Evolutionary conservation across 1,140 invertebrate genomes (phyloP), one percentile per base, ranked within the genome.

Genomic region (Cylas formicarius): DNA sequence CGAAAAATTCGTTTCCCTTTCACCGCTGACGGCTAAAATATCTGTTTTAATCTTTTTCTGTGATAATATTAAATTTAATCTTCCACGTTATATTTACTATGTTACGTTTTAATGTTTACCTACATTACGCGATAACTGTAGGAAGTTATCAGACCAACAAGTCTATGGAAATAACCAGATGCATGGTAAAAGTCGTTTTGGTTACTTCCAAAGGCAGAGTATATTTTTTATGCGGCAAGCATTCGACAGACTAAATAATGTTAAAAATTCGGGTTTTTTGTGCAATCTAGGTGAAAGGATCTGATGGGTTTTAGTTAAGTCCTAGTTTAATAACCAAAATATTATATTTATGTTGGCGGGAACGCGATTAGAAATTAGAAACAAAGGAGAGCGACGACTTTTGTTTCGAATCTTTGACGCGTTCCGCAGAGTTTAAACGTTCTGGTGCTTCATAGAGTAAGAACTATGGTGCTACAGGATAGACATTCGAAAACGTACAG

Each of bases 241-340:
- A 16, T 5, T 26, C 16, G 36, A 36, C 28, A 47, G 41, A 34
- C 29, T 31, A 14, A 40, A 34, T 40, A 42, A 37, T 42, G 43
- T 46, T 43, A n/a, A 49, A 58, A 55, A 61, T 62, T 66, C 64
- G 64, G 64, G 64, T 66, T 65, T 55, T 58, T 63, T 63, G 64
- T 66, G 64, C 64, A 66, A 66, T 66, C 58, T 58, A 42, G 64
- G 64, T 65, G 61, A 55, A 54, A 53, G 64, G 64, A 58, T 54
- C 55, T 60, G 53, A 11, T 2, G 16, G 35, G 37, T 22, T 24
- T 46, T 34, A 37, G n/a, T 37, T 44, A 44, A 23, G 14, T 44
- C 34, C 39, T 34, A 37, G n/a, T 37, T 44, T 36, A 23, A 13
- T 44, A 24, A 37, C 13, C 33, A 21, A 35, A 17, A 10, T 28